Percentiles rank a stretch among this genome's conserved stretches.
These are phyloP conservation scores for Scaptomyza tumidula DNA, from an alignment of 2,888 invertebrate species.

Conservation along the genomic window DNA sequence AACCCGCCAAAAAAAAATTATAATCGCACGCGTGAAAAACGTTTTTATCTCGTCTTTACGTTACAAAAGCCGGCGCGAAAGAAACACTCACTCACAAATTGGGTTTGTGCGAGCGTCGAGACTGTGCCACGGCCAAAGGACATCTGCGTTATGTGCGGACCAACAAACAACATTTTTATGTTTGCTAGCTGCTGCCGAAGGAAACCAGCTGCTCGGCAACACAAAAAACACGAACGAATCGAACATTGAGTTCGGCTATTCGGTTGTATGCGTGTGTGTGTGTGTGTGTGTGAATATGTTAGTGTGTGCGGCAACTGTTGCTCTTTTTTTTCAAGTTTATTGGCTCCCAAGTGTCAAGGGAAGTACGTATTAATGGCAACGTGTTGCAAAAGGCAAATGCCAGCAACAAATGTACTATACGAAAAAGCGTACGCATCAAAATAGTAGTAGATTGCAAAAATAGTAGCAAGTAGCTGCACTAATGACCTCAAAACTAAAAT, in stretches of 20 bases:
- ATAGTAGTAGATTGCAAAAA: no score
- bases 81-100: conserved; percentile 3
- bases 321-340: conserved; percentile 82
- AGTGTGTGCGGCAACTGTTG: conserved; percentile 79
- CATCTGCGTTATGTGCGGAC: conserved; percentile 77
- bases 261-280: neutral
- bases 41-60: conserved; percentile 12
- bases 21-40: conserved; percentile 5
- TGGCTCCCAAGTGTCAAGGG: conserved; percentile 80
- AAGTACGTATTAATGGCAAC: conserved; percentile 78
- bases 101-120: conserved; percentile 56
- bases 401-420: neutral
- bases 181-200: conserved; percentile 17
- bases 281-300: conserved; percentile 23
- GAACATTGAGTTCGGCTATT: conserved; percentile 45
- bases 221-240: conserved; percentile 2
- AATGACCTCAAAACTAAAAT: conserved; percentile 28
- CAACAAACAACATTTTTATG: conserved; percentile 30
- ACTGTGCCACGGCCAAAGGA: conserved; percentile 73
- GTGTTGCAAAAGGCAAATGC: conserved; percentile 66
- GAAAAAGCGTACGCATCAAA: conserved; percentile 19
- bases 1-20: neutral
- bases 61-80: conserved; percentile 58
- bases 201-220: conserved; percentile 24
- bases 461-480: conserved; percentile 37